These are phyloP conservation scores for Gnathonemus echidnorhynchus DNA, from an alignment of 2,113 vertebrate species.

Conservation along the genomic window DNA sequence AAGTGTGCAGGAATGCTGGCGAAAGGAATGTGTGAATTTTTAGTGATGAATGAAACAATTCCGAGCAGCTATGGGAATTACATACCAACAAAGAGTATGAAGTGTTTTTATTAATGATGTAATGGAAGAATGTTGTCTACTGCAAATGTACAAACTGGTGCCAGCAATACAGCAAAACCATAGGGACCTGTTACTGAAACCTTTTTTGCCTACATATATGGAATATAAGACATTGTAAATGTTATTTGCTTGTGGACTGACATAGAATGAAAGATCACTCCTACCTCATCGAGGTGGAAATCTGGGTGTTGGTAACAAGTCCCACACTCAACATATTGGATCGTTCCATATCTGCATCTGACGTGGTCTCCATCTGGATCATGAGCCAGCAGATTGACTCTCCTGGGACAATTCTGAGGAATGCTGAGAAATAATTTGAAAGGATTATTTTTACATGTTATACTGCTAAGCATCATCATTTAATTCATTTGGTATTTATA, in stretches of 20 bases:
- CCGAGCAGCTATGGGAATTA: too few relatives aligned
- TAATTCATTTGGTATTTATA: neutral
- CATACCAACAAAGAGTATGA: neutral
- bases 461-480: neutral
- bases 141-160: neutral
- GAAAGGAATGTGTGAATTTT: neutral
- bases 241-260: neutral
- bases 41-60: neutral
- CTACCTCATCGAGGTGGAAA: constrained; percentile 50
- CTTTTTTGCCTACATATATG: neutral
- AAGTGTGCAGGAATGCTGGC: neutral
- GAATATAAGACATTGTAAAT: neutral
- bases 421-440: constrained; percentile 32
- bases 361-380: constrained; percentile 50
- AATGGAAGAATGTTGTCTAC: neutral
- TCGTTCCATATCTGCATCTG: constrained; percentile 47
- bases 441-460: neutral
- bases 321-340: constrained; percentile 25
- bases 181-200: accelerated
- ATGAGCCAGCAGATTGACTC: constrained; percentile 43
- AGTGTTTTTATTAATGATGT: neutral
- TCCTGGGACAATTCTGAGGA: constrained; percentile 53
- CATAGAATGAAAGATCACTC: neutral
- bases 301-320: constrained; percentile 26
- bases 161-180: constrained; percentile 12